These are phyloP conservation scores for Drosophila melanica DNA, from an alignment of 1,140 invertebrate genomes.

Conservation along the genomic window DNA sequence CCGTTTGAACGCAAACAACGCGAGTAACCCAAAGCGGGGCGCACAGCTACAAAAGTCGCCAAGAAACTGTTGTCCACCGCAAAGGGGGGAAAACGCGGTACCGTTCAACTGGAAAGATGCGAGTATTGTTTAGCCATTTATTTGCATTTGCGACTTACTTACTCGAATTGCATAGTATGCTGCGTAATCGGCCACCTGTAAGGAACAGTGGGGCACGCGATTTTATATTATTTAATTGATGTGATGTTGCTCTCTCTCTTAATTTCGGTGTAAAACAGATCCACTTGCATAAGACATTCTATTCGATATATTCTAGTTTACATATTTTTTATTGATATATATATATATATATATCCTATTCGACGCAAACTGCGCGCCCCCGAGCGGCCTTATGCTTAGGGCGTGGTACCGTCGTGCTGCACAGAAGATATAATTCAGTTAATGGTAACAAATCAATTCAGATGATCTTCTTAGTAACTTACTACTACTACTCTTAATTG, in stretches of 20 bases:
- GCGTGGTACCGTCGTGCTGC: conserved; percentile 14
- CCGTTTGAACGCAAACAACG: not conserved
- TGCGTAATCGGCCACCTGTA: not conserved
- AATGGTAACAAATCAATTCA: no score
- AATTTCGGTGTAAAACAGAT: not conserved
- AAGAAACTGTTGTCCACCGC: not conserved
- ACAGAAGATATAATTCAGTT: not conserved
- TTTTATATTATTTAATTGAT: not conserved
- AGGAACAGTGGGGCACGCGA: not conserved
- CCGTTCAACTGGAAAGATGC: not conserved
- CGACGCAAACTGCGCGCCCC: conserved; percentile 9
- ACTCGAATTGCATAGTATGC: not conserved
- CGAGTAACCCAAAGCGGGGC: not conserved
- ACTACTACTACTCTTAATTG: conserved; percentile 1
- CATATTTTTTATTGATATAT: not conserved
- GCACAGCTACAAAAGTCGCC: no score
- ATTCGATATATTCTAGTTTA: no score
- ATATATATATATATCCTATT: not conserved
- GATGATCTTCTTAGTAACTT: no score
- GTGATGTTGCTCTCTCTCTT: not conserved
- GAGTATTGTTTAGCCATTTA: no score
- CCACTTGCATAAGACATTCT: not conserved
- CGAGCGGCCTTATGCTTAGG: not conserved
- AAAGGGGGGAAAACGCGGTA: not conserved
- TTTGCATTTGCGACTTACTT: not conserved